Evolutionary conservation across 2,113 vertebrate species (phyloP).

Genomic region (Balaenoptera acutorostrata): DNA sequence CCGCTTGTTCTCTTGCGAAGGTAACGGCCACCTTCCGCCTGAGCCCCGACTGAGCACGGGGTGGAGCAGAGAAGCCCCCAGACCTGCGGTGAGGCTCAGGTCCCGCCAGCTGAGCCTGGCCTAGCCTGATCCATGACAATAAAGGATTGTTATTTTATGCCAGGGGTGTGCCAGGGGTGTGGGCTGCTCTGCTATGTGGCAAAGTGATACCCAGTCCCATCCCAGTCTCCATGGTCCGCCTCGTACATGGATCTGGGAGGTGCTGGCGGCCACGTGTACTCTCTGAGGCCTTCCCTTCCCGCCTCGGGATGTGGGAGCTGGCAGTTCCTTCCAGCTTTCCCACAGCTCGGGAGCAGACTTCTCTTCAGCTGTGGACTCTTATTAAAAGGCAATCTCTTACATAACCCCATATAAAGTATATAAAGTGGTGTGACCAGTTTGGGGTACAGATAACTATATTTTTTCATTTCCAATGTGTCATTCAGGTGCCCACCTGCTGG

Average conservation of each 20-base stretch:
- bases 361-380: background rate
- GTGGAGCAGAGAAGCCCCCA: background rate
- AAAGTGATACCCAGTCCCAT: background rate
- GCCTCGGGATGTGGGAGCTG: fast-evolving
- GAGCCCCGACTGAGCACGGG: fast-evolving
- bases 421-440: background rate
- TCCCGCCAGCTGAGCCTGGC: background rate
- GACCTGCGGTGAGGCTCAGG: background rate
- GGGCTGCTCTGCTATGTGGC: background rate
- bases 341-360: background rate
- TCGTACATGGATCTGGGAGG: background rate
- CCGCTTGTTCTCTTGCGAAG: background rate
- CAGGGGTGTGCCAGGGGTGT: too few species aligned
- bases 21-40: background rate
- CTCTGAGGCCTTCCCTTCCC: background rate
- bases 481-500: background rate
- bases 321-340: background rate
- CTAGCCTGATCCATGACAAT: background rate
- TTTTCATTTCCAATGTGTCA: background rate
- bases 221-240: background rate
- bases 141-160: background rate
- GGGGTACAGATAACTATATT: background rate
- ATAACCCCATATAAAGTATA: background rate
- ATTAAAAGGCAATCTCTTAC: background rate
- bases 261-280: fast-evolving